A percentile compares a stretch with the other conserved stretches of the same genome.
phyloP scores from a whole-genome alignment of 2,113 vertebrate species.

The Perca fluviatilis region DNA sequence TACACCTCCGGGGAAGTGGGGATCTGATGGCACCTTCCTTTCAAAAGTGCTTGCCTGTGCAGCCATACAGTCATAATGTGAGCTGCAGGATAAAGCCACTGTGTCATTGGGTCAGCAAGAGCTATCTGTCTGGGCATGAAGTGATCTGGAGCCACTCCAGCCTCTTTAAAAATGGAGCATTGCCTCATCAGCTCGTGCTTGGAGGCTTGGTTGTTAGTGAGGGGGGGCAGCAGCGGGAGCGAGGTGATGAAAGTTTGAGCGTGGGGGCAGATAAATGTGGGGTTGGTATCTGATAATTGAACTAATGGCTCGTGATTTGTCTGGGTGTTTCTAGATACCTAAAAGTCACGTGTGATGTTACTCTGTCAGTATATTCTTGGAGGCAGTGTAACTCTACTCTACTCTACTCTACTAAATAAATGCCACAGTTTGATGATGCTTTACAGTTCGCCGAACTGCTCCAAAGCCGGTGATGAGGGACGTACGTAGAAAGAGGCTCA shows the following conservation, averaged over 20 bases:
- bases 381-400: slow-evolving; percentile 43
- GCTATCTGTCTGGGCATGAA: slow-evolving; percentile 61
- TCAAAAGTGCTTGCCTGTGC: slow-evolving; percentile 44
- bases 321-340: slow-evolving; percentile 69
- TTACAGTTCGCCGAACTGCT: slow-evolving; percentile 34
- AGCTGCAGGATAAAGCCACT: slow-evolving; percentile 54
- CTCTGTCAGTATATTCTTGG: slow-evolving; percentile 80
- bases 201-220: slow-evolving; percentile 9
- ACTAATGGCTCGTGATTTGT: slow-evolving; percentile 54
- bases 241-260: slow-evolving; percentile 60
- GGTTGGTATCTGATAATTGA: slow-evolving; percentile 63
- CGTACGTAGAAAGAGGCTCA: not conserved
- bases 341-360: slow-evolving; percentile 69
- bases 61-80: slow-evolving; percentile 33
- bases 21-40: slow-evolving; percentile 50
- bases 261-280: slow-evolving; percentile 62
- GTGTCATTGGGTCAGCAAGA: slow-evolving; percentile 74
- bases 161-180: slow-evolving; percentile 62
- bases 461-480: slow-evolving; percentile 23
- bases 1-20: slow-evolving; percentile 59
- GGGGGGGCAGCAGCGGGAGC: slow-evolving; percentile 22
- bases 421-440: slow-evolving; percentile 53
- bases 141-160: slow-evolving; percentile 67
- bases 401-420: too few species aligned
- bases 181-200: slow-evolving; percentile 44